These are phyloP conservation scores for Ephydatia muelleri DNA, from an alignment of 37 sponge, comb jelly and placozoan species.

Conservation along the genomic window DNA sequence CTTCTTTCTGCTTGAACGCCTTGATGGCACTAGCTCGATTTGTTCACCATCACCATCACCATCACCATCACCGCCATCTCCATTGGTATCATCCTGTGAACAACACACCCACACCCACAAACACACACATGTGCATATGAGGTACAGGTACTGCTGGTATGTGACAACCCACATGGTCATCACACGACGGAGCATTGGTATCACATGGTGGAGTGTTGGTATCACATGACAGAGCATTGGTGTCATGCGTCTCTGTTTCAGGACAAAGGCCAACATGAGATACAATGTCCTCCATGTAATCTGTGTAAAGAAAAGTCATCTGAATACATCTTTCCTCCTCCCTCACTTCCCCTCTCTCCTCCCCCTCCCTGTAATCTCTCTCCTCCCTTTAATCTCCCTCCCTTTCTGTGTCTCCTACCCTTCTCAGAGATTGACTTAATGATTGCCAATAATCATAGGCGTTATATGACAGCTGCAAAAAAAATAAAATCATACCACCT, in stretches of 20 bases:
- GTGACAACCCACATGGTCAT: no score
- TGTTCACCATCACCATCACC: no score
- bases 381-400: neutral
- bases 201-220: no score
- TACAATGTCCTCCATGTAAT: neutral
- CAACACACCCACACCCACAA: no score
- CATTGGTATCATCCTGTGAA: no score
- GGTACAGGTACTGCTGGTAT: no score
- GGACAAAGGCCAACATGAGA: constrained; percentile 5
- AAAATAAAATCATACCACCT: neutral
- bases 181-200: no score
- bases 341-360: neutral
- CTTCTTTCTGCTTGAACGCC: no score
- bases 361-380: neutral
- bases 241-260: neutral
- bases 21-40: no score
- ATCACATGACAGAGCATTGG: no score
- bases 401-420: neutral
- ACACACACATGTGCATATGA: no score
- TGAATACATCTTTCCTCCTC: neutral
- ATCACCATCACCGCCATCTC: neutral
- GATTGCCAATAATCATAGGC: neutral
- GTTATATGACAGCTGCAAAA: no score
- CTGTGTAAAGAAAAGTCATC: neutral
- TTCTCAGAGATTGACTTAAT: neutral